Evolutionary conservation across 2,888 invertebrate species (phyloP), one percentile per base, ranked within the genome.

Genomic region (Lithophane leautieri): DNA sequence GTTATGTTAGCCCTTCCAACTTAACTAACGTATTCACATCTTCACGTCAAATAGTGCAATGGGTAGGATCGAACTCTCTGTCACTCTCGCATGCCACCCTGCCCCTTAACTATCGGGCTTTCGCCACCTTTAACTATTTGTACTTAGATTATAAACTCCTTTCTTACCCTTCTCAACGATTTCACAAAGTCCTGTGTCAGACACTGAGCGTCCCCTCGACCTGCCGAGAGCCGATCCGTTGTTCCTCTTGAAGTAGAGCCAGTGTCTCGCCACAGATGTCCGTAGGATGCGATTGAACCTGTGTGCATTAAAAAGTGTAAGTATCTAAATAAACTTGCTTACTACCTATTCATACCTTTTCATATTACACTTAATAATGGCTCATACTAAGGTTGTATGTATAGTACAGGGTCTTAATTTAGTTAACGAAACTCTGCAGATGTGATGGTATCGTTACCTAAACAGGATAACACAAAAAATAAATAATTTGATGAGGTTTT

Each of bases 201-300:
- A 96, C 0, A 95, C 92, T 1, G 96, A 96, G 44, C 96, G 91
- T 1, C 95, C 95, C 1, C 95, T 90, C 2, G 82, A 76, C 74
- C 90, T 88, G 19, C 90, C 86, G 9, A 94, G 88, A 8, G 84
- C 86, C 0, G 90, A 86, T 67, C 90, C 88, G 60, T 91, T 89
- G 67, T 91, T 89, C 61, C 78, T 92, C 69, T 90, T 92, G 90
- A 96, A 95, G 88, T 93, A 92, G 4, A 91, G 77, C 96, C 95
- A 96, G 80, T 93, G 94, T 0, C 95, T 92, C 8, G 94, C 94
- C 70, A 95, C 94, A 0, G 95, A 93, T 0, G 92, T 87, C 16
- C 94, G 94, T 0, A 96, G 91, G 6, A 96, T 88, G 1, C 94
- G 93, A 76, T 96, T 96, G 85, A 96, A 96, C 88, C 96, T 94